Conservation (phyloP, 2,888 invertebrate genomes). For the Caenorhabditis sp. region DNA sequence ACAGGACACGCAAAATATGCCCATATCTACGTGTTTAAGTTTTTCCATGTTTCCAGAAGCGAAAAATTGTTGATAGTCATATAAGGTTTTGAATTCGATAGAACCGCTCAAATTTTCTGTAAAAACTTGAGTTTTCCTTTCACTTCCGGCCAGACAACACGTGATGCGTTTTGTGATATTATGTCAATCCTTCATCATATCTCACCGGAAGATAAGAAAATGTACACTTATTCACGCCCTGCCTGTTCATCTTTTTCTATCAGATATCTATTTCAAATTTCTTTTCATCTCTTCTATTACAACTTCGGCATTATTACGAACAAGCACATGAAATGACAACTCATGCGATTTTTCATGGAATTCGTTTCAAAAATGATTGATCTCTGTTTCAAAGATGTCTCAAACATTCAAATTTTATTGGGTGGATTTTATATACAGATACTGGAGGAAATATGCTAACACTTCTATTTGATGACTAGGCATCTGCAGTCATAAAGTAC, state of each 20-base stretch:
- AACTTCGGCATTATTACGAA: conserved; percentile 29
- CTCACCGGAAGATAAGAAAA: conserved; percentile 2
- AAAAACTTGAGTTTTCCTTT: neutral
- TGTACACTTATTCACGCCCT: conserved; percentile 6
- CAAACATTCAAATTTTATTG: no score
- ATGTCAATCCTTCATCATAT: neutral
- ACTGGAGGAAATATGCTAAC: neutral
- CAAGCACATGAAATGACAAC: conserved; percentile 31
- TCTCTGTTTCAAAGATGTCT: neutral
- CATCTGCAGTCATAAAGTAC: conserved; percentile 77
- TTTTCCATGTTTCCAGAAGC: no score
- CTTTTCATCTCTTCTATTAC: conserved; percentile 26
- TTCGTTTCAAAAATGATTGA: conserved; percentile 31
- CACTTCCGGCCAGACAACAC: conserved; percentile 8
- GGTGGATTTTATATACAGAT: no score
- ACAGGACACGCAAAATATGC: no score
- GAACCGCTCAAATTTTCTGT: neutral
- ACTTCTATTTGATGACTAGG: conserved; percentile 58
- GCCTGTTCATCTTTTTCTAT: conserved; percentile 11
- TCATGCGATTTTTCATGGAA: conserved; percentile 1
- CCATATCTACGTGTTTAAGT: no score
- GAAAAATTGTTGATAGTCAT: no score
- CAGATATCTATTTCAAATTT: conserved; percentile 13
- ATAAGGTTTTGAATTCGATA: no score
- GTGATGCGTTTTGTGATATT: neutral